Evolutionary conservation across 2,888 invertebrate genomes (phyloP).

Genomic region (Agriotes lineatus): DNA sequence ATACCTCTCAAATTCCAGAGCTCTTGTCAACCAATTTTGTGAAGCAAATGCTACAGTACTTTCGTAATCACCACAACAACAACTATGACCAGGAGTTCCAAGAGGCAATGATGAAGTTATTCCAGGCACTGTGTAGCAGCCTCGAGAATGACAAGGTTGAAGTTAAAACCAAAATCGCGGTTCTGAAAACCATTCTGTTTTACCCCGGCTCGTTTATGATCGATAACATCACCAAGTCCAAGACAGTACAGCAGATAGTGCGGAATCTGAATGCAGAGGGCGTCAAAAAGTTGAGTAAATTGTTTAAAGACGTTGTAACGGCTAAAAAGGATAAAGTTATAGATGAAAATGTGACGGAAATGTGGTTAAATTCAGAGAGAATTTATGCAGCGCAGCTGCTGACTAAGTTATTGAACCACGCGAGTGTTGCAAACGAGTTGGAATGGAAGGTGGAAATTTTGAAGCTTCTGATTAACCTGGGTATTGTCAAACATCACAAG

Average conservation of each 20-base stretch:
- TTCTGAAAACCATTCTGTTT: conserved; percentile 75
- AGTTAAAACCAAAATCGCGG: conserved; percentile 69
- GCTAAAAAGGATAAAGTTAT: conserved; percentile 69
- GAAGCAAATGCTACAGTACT: conserved; percentile 73
- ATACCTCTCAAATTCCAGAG: conserved; percentile 69
- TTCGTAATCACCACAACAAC: conserved; percentile 71
- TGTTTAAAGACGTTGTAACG: conserved; percentile 73
- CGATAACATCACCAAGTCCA: conserved; percentile 78
- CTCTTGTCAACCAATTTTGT: conserved; percentile 76
- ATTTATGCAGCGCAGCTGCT: conserved; percentile 74
- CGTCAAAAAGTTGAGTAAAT: conserved; percentile 73
- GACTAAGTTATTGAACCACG: conserved; percentile 65
- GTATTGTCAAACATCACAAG: conserved; percentile 71
- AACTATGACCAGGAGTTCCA: conserved; percentile 72
- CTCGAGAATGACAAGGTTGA: conserved; percentile 68
- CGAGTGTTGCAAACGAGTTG: conserved; percentile 66
- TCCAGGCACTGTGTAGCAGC: conserved; percentile 68
- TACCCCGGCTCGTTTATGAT: conserved; percentile 80
- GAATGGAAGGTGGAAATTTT: conserved; percentile 78
- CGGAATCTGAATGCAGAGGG: conserved; percentile 72
- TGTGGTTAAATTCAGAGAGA: conserved; percentile 78
- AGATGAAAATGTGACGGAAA: conserved; percentile 66
- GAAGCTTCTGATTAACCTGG: conserved; percentile 74
- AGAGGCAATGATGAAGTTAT: conserved; percentile 70
- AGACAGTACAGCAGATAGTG: conserved; percentile 75